phyloP scores from a whole-genome alignment of 2,113 vertebrate species.

The Labeo rohita region DNA sequence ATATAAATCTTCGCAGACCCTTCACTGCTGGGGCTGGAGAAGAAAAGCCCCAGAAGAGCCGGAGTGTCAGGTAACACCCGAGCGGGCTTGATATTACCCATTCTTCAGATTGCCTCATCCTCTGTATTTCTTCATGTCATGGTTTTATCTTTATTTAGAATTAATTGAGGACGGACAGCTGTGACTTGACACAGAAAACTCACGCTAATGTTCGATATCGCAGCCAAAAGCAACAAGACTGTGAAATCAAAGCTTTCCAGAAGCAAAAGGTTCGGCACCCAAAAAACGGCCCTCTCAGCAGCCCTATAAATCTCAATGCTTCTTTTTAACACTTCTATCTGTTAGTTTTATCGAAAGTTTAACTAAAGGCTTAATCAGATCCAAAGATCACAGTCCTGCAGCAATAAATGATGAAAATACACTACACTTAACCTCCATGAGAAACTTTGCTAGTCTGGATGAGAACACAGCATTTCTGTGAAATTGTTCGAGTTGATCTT shows the following conservation, averaged over 20 bases:
- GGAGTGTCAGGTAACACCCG: conserved; percentile 45
- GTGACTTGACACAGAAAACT: conserved; percentile 34
- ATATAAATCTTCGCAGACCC: conserved; percentile 34
- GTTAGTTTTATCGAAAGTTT: neutral
- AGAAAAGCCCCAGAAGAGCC: conserved; percentile 42
- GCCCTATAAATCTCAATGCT: neutral
- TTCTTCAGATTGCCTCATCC: conserved; percentile 38
- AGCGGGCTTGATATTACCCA: conserved; percentile 17
- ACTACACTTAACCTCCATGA: neutral
- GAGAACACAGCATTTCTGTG: neutral
- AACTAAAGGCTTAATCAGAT: neutral
- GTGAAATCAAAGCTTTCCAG: conserved; percentile 20
- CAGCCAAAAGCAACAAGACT: conserved; percentile 26
- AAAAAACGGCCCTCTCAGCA: neutral
- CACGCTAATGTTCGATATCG: conserved; percentile 30
- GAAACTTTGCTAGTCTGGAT: neutral
- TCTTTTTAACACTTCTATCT: conserved; percentile 16
- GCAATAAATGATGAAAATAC: neutral
- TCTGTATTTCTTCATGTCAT: conserved; percentile 15
- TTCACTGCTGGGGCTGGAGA: conserved; percentile 13
- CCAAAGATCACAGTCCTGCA: neutral
- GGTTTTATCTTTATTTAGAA: conserved; percentile 49
- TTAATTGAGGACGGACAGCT: conserved; percentile 41
- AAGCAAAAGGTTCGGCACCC: neutral
- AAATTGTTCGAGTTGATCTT: conserved; percentile 23